Base-by-base conservation (phyloP, 1,140 invertebrate species). In the Drosophila ficusphila region DNA sequence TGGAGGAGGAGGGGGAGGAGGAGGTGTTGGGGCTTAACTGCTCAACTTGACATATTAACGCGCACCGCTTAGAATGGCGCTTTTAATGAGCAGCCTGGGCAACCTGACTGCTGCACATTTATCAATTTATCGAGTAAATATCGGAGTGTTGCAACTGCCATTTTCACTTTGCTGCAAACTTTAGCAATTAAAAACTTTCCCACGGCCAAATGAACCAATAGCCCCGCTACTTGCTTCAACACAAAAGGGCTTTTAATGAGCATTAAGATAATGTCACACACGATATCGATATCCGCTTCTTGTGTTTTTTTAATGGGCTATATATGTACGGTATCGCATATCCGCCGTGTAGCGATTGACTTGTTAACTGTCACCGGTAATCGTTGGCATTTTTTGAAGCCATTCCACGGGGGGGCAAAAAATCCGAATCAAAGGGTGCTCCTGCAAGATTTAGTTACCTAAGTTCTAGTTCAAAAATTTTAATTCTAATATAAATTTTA, bases 171-270 rank as follows among this genome's bases (percentile, higher is more conserved):
- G 56, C 72, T 31, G 42, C 21, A 73, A 86, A 88, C 73, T 88
- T 88, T 67, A 41, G 69, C 73, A 88, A 88, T 86, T 82, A 86
- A 77, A 86, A 86, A 86, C 44, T 77, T 81, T 75, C 2, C 44
- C 42, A 44, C 38, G 31, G 21, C 7, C 29, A 33, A 60, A 31
- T 34, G 29, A 12, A 48, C 14, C 58, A 39, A 64, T 31, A 25
- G 9, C 36, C 47, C 60, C 73, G 68, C 73, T 82, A 58, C 46
- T 42, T 56, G 69, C 31, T 47, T 71, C 39, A 67, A 65, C 65
- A 51, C 39, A 64, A 61, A 65, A 71, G 48, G 36, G 36, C 71
- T 73, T 72, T 86, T 86, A 85, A 85, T 77, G 57, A 74, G 68
- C 68, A 81, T 69, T 86, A 42, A 81, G 58, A 76, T 68, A 79